Evolutionary conservation across 1,140 invertebrate species (phyloP).

Genomic region (Camponotus floridanus): DNA sequence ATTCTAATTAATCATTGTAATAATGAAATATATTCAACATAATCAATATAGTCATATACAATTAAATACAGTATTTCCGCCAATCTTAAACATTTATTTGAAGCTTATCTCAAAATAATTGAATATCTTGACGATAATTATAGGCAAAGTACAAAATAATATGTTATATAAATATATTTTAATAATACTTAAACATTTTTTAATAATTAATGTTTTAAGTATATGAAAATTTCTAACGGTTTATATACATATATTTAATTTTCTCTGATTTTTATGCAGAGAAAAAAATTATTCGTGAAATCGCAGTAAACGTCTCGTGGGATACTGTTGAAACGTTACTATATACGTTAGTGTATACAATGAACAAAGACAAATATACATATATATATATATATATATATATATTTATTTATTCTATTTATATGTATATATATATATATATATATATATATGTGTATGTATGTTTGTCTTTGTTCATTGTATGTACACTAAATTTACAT

Average conservation of each 20-base stretch:
- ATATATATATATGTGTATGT: not conserved
- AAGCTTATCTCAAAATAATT: not conserved
- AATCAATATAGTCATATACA: not conserved
- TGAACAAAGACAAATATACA: no score
- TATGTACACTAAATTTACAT: conserved; percentile 11
- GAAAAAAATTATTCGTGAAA: not conserved
- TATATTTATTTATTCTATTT: no score
- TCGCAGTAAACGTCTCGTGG: not conserved
- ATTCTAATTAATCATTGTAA: not conserved
- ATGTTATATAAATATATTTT: not conserved
- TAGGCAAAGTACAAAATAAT: not conserved
- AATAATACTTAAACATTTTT: not conserved
- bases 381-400: no score
- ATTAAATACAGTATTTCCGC: not conserved
- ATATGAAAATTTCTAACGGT: no score
- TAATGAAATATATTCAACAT: not conserved
- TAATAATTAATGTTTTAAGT: no score
- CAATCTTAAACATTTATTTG: not conserved
- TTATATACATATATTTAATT: not conserved
- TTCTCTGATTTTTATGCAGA: not conserved
- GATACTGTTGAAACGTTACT: not conserved
- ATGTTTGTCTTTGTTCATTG: not conserved
- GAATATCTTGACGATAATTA: not conserved
- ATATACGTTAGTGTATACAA: no score
- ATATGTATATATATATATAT: no score